Evolutionary conservation across 2,888 invertebrate genomes (phyloP).

Genomic region (Tholera decimalis): DNA sequence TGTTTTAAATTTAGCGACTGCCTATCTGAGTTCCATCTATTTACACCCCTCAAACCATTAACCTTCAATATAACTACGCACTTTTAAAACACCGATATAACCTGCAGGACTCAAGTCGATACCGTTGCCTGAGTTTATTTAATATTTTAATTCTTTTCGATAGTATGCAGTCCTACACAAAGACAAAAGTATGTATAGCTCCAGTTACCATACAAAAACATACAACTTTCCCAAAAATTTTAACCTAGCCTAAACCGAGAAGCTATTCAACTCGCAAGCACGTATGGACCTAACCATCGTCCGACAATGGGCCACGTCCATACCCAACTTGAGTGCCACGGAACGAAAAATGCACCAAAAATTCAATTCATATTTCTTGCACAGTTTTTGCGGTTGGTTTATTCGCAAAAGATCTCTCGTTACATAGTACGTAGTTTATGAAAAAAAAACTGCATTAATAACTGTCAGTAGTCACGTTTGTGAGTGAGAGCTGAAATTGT

Average conservation of each 20-base stretch:
- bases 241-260: slow-evolving; percentile 27
- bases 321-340: slow-evolving; percentile 20
- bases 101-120: no score
- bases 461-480: slow-evolving; percentile 27
- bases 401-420: slow-evolving; percentile 31
- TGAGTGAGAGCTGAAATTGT: neutral
- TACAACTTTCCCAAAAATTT: slow-evolving; percentile 19
- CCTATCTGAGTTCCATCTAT: no score
- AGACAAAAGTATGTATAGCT: neutral
- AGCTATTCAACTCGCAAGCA: slow-evolving; percentile 54
- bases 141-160: neutral
- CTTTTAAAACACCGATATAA: no score
- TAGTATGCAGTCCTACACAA: no score
- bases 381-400: slow-evolving; percentile 49
- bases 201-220: slow-evolving; percentile 25
- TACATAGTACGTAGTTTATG: slow-evolving; percentile 7
- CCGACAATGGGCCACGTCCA: slow-evolving; percentile 58
- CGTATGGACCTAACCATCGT: slow-evolving; percentile 53
- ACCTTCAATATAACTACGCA: no score
- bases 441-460: slow-evolving; percentile 25
- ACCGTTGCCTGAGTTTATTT: neutral
- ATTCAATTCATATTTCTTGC: slow-evolving; percentile 58
- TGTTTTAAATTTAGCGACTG: no score
- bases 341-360: slow-evolving; percentile 57
- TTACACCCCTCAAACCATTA: no score